Base-by-base conservation (phyloP, 2,113 vertebrate species). In the Anolis sagrei region DNA sequence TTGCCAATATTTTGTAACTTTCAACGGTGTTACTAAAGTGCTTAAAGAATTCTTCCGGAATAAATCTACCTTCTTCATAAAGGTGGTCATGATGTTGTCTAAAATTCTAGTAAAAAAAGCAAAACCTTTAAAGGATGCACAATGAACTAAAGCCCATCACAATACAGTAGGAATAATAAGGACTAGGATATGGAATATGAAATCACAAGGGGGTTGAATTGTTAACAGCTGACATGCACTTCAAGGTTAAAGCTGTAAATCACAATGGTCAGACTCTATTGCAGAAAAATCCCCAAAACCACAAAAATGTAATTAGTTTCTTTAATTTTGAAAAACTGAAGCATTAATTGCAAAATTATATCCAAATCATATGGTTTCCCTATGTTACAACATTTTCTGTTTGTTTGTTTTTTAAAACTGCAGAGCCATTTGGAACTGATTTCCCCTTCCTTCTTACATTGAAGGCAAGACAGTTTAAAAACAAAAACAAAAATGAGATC, bases 11-110 rank as follows among this genome's bases (percentile, higher is more conserved):
- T 85, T 94, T 97, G 86, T 96, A 96, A 79, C 95, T 96, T 86
- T 96, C 94, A 73, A 97, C 97, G 81, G 95, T 97, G 88, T 27
- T 96, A 86, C 96, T 96, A 94, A 97, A 96, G 91, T 93, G 95
- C 78, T 88, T 92, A 93, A 97, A 97, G 95, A 97, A 96, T 2
- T 96, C 91, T 93, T 95, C 95, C 77, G 96, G 96, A 93, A 94
- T 83, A 89, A 97, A 96, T 9, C 0, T 79, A 75, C 80, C 92
- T 91, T 91, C 90, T 90, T 95, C 91, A 92, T 92, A 93, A 87
- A 95, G 92, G 75, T 93, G 95, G 86, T 88, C 95, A 83, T 91
- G 92, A 89, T 95, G 90, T 89, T 91, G 95, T 92, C 95, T 94
- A 93, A 95, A 91, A 96, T 94, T 89, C 96, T 97, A 90, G 39